Conservation (phyloP, 53 echinoderm and acorn worm genomes). For the Arbacia lixula region DNA sequence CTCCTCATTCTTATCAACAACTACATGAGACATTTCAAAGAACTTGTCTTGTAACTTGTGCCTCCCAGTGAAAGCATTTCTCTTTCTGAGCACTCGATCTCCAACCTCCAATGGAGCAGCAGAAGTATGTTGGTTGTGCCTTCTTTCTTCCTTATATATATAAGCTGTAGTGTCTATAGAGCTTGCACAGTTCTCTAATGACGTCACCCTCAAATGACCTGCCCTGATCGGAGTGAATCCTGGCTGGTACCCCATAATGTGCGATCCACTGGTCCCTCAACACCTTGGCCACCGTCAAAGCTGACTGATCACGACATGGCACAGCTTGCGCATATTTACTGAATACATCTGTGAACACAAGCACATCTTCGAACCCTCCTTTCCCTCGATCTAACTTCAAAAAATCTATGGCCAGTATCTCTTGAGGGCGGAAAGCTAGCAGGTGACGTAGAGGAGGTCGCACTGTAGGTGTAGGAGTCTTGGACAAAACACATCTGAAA, state of each 20-base stretch:
- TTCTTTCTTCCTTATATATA: background rate
- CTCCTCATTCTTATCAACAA: background rate
- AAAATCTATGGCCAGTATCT: conserved; percentile 41
- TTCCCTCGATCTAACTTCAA: conserved; percentile 44
- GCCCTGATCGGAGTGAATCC: conserved; percentile 65
- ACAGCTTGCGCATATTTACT: conserved; percentile 46
- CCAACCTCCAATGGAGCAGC: background rate
- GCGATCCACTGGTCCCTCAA: conserved; percentile 46
- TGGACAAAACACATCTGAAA: conserved; percentile 46
- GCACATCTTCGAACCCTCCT: conserved; percentile 10
- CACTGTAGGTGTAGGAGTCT: conserved; percentile 18
- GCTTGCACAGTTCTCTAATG: conserved; percentile 39
- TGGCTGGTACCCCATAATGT: conserved; percentile 36
- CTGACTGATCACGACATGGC: conserved; percentile 25
- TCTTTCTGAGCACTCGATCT: background rate
- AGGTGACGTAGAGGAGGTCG: conserved; percentile 36
- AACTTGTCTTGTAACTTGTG: conserved; percentile 19
- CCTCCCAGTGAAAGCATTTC: conserved; percentile 14
- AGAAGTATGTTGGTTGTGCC: too few relatives aligned
- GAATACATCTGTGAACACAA: conserved; percentile 48
- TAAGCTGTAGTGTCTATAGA: too few relatives aligned
- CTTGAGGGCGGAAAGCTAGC: conserved; percentile 35
- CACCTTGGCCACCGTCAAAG: conserved; percentile 30
- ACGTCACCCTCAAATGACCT: conserved; percentile 37
- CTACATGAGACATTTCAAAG: background rate